Conservation (phyloP, 2,113 vertebrate genomes). For the Sus scrofa region DNA sequence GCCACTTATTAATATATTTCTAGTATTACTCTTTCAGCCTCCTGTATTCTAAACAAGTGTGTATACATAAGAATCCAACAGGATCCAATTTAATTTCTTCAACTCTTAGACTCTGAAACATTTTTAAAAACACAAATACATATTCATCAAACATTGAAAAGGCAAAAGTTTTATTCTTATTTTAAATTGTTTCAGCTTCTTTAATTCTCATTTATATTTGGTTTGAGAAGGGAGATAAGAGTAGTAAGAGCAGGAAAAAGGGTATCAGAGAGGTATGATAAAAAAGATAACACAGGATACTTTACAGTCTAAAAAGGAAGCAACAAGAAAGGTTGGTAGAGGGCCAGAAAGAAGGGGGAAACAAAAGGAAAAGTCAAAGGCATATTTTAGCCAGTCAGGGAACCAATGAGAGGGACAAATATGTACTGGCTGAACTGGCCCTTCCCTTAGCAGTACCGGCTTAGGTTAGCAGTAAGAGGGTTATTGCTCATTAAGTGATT, state of each 20-base stretch:
- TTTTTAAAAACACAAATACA: conserved; percentile 35
- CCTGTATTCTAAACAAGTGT: conserved; percentile 38
- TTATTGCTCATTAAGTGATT: background rate
- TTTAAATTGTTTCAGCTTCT: conserved; percentile 40
- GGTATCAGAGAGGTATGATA: background rate
- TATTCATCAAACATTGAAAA: conserved; percentile 38
- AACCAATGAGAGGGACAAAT: background rate
- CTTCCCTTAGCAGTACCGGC: background rate
- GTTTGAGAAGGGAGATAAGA: background rate
- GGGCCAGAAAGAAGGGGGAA: background rate
- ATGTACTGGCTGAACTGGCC: background rate
- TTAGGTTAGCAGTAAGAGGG: background rate
- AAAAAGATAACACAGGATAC: background rate
- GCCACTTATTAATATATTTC: conserved; percentile 25
- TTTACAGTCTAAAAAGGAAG: conserved; percentile 26
- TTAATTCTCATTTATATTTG: conserved; percentile 52
- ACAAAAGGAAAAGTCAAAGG: background rate
- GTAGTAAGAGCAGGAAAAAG: background rate
- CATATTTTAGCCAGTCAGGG: background rate
- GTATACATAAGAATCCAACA: background rate
- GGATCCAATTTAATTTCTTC: conserved; percentile 19
- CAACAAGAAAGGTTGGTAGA: background rate
- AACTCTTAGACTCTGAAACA: conserved; percentile 38
- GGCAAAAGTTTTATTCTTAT: background rate
- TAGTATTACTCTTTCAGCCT: background rate